Percentiles rank a stretch among this genome's conserved stretches.
These are phyloP conservation scores for Zootoca vivipara DNA, from an alignment of 2,113 vertebrate genomes.

Conservation along the genomic window DNA sequence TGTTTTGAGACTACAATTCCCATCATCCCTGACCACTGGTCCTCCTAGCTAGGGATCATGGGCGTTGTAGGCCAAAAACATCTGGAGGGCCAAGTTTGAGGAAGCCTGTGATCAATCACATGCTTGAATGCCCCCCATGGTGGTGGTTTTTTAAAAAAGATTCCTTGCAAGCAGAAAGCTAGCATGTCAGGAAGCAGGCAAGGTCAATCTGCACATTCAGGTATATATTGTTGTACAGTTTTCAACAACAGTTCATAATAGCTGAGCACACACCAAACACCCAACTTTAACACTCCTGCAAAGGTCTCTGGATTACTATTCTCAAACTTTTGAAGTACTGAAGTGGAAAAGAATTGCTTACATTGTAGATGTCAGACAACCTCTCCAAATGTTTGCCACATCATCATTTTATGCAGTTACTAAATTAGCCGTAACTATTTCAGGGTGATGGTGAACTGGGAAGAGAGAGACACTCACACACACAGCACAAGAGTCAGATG, in stretches of 20 bases:
- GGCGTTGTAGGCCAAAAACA: too few relatives aligned
- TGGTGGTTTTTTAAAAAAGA: background rate
- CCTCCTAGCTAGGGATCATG: too few relatives aligned
- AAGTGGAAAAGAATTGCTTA: background rate
- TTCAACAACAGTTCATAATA: background rate
- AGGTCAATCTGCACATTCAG: too few relatives aligned
- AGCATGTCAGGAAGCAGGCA: background rate
- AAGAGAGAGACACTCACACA: background rate
- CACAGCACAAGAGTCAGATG: background rate
- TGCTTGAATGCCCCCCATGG: background rate
- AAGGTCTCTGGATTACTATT: constrained; percentile 2
- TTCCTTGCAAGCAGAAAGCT: background rate
- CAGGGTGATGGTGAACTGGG: too few relatives aligned
- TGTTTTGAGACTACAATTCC: too few relatives aligned
- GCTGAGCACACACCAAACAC: background rate
- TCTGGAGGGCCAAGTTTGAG: too few relatives aligned
- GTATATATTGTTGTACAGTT: too few relatives aligned
- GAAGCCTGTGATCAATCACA: too few relatives aligned
- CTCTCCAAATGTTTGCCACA: constrained; percentile 12
- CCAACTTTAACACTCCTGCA: constrained; percentile 2
- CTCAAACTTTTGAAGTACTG: background rate
- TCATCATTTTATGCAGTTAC: constrained; percentile 14
- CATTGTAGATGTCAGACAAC: background rate
- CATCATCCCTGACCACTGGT: too few relatives aligned
- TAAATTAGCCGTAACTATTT: background rate